These are phyloP conservation scores for Acrobasis suavella DNA, from an alignment of 2,888 invertebrate genomes.

Conservation along the genomic window DNA sequence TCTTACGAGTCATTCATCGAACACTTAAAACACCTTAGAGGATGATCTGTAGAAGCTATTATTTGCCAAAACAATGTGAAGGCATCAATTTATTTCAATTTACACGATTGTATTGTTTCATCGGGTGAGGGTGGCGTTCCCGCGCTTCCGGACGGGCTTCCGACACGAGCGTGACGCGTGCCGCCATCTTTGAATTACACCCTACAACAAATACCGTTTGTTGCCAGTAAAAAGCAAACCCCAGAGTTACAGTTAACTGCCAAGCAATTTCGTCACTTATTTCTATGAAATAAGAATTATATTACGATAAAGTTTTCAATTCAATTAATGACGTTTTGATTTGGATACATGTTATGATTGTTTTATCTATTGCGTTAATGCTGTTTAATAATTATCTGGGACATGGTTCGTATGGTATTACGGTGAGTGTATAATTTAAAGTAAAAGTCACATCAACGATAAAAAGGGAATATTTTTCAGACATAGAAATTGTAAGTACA, in stretches of 20 bases:
- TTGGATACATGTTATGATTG: slow-evolving; percentile 48
- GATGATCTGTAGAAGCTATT: slow-evolving; percentile 56
- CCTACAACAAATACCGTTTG: slow-evolving; percentile 65
- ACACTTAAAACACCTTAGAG: slow-evolving; percentile 43
- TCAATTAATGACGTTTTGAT: slow-evolving; percentile 26
- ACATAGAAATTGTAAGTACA: too few species aligned
- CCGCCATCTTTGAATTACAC: slow-evolving; percentile 75
- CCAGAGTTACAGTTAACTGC: slow-evolving; percentile 27
- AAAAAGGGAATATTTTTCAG: slow-evolving; percentile 26
- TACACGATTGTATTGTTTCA: slow-evolving; percentile 75
- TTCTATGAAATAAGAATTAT: background rate
- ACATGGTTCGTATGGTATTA: slow-evolving; percentile 63
- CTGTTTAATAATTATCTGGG: slow-evolving; percentile 75
- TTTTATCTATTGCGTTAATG: slow-evolving; percentile 73
- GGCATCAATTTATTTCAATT: slow-evolving; percentile 81
- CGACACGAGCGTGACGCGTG: slow-evolving; percentile 76
- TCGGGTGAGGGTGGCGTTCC: slow-evolving; percentile 64
- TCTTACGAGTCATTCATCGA: slow-evolving; percentile 21
- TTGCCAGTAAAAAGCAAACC: slow-evolving; percentile 59
- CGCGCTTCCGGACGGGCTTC: slow-evolving; percentile 71
- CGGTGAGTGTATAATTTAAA: slow-evolving; percentile 59
- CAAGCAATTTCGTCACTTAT: slow-evolving; percentile 24
- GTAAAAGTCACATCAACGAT: slow-evolving; percentile 54
- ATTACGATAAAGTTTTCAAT: background rate
- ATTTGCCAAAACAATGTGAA: slow-evolving; percentile 61